phyloP scores from a whole-genome alignment of 2,113 vertebrate genomes.

The Trematomus loennbergii region DNA sequence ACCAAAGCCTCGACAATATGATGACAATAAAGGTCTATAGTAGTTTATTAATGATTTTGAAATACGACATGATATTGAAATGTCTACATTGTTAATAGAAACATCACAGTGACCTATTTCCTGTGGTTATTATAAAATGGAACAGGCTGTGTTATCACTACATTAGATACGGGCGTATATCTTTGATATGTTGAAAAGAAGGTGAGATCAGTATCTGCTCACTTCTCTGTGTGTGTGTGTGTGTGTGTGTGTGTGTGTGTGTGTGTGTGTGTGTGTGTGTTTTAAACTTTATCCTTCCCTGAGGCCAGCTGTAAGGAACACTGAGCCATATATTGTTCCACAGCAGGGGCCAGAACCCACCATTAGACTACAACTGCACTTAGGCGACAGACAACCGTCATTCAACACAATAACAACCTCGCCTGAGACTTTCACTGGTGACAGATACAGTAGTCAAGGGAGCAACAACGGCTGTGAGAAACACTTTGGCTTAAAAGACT shows the following conservation, averaged over 20 bases:
- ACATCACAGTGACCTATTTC: neutral
- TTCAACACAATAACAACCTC: constrained; percentile 17
- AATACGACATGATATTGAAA: neutral
- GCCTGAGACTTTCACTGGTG: constrained; percentile 18
- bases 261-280: no score
- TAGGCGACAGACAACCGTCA: constrained; percentile 30
- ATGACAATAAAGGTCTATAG: no score
- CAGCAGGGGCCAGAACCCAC: constrained; percentile 32
- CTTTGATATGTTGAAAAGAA: constrained; percentile 3
- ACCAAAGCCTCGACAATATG: neutral
- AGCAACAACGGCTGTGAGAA: constrained; percentile 10
- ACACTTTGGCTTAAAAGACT: constrained; percentile 9
- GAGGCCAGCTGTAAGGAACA: constrained; percentile 22
- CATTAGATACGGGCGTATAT: neutral
- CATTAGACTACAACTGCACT: constrained; percentile 64
- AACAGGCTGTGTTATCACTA: neutral
- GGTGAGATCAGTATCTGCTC: neutral
- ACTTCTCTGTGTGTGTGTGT: neutral
- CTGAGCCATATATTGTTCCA: constrained; percentile 46
- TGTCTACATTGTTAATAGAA: neutral
- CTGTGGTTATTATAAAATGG: neutral
- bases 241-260: neutral
- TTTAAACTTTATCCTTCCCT: constrained; percentile 35
- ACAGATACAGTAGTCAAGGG: constrained; percentile 20
- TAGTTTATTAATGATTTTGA: neutral